phyloP scores from a whole-genome alignment of 2,113 vertebrate genomes.

The Rhombomys opimus region DNA sequence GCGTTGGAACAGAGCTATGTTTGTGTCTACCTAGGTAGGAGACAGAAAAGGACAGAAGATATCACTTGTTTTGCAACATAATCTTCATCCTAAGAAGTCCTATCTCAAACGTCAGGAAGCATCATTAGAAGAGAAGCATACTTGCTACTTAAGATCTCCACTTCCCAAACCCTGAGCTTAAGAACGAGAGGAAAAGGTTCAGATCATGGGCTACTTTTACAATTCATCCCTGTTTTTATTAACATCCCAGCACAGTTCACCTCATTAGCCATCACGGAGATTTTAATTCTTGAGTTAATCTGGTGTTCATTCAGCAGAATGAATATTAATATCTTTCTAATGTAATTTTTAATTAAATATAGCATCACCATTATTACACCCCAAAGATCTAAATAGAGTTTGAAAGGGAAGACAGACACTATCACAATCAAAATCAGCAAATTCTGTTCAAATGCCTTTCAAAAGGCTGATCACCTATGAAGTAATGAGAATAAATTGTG shows the following conservation, averaged over 20 bases:
- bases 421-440: constrained; percentile 85
- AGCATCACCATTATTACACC: constrained; percentile 87
- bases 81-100: neutral
- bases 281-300: constrained; percentile 84
- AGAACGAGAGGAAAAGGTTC: constrained; percentile 73
- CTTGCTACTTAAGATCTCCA: neutral
- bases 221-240: constrained; percentile 85
- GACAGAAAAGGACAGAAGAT: neutral
- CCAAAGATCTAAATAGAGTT: constrained; percentile 87
- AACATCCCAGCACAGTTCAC: constrained; percentile 77
- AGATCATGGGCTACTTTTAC: constrained; percentile 76
- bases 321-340: constrained; percentile 84
- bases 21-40: neutral
- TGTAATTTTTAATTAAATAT: constrained; percentile 89
- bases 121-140: neutral
- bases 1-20: constrained; percentile 1
- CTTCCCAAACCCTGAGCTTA: neutral
- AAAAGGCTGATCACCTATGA: constrained; percentile 88
- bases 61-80: neutral
- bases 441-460: constrained; percentile 85
- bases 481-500: constrained; percentile 89
- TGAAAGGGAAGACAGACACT: constrained; percentile 84
- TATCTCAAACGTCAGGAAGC: neutral
- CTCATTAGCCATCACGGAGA: constrained; percentile 83
- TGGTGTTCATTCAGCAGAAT: constrained; percentile 83